phyloP scores from a whole-genome alignment of 2,113 vertebrate genomes.

The Vulpes lagopus region DNA sequence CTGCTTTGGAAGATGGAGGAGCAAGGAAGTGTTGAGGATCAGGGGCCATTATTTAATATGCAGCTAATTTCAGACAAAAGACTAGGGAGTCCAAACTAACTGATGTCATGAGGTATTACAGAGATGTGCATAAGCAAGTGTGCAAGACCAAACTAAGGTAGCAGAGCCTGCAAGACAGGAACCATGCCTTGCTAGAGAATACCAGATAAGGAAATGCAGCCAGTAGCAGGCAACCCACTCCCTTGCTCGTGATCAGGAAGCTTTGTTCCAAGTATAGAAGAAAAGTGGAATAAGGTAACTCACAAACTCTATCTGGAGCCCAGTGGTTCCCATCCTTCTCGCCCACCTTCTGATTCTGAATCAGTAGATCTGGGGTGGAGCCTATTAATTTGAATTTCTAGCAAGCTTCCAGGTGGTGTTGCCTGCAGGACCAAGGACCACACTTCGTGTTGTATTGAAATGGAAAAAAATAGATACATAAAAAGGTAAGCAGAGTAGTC shows the following conservation, averaged over 20 bases:
- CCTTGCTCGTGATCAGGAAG: not conserved
- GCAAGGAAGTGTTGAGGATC: not conserved
- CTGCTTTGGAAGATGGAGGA: not conserved
- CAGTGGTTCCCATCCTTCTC: not conserved
- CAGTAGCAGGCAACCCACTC: not conserved
- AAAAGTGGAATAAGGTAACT: too few species aligned
- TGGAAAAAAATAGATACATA: not conserved
- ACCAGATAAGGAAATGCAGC: not conserved
- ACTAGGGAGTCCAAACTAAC: not conserved
- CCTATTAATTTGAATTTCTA: not conserved
- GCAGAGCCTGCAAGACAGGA: not conserved
- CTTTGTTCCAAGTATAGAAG: not conserved
- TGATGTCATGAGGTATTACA: not conserved
- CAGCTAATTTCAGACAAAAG: not conserved
- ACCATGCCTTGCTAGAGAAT: not conserved
- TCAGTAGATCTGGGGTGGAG: not conserved
- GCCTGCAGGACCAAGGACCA: not conserved
- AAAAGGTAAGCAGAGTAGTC: not conserved
- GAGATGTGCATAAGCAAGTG: not conserved
- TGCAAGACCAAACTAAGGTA: too few species aligned
- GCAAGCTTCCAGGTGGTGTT: not conserved
- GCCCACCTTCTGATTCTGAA: not conserved
- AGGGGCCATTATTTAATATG: not conserved
- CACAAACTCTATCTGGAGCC: not conserved
- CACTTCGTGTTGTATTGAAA: not conserved